Conservation (phyloP, 1,140 invertebrate species). For the Drosophila biarmipes region DNA sequence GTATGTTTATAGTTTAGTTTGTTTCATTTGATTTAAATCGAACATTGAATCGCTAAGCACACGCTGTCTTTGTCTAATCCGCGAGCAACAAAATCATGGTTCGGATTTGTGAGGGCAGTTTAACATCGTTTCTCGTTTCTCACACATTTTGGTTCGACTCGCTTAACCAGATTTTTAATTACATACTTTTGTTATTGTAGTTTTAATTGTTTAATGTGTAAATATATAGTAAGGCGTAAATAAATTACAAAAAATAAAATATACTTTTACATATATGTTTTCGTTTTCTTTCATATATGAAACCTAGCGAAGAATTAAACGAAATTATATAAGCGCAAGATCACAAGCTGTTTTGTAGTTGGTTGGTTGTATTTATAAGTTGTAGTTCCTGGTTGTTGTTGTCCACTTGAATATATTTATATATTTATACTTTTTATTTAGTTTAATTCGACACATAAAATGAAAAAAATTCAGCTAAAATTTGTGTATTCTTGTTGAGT, state of each 20-base stretch:
- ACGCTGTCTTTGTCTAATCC: constrained; percentile 13
- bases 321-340: constrained; percentile 64
- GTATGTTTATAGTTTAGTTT: background rate
- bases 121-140: constrained; percentile 13
- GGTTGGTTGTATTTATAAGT: constrained; percentile 15
- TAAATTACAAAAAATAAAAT: constrained; percentile 66
- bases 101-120: constrained; percentile 31
- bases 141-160: constrained; percentile 16
- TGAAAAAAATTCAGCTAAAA: constrained; percentile 77
- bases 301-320: constrained; percentile 53
- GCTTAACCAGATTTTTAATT: constrained; percentile 24
- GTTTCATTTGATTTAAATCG: constrained; percentile 8
- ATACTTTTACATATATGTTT: constrained; percentile 34
- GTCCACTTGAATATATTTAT: constrained; percentile 23
- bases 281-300: constrained; percentile 21
- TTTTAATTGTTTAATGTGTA: constrained; percentile 36
- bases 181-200: constrained; percentile 27
- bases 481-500: constrained; percentile 51
- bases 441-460: constrained; percentile 74
- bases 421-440: constrained; percentile 55
- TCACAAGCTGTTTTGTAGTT: constrained; percentile 70
- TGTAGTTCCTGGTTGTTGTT: constrained; percentile 37
- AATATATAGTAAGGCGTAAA: constrained; percentile 54
- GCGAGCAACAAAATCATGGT: constrained; percentile 18
- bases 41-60: constrained; percentile 10